These are phyloP conservation scores for Doris montereyensis DNA, from an alignment of 2,888 invertebrate species.

Conservation along the genomic window DNA sequence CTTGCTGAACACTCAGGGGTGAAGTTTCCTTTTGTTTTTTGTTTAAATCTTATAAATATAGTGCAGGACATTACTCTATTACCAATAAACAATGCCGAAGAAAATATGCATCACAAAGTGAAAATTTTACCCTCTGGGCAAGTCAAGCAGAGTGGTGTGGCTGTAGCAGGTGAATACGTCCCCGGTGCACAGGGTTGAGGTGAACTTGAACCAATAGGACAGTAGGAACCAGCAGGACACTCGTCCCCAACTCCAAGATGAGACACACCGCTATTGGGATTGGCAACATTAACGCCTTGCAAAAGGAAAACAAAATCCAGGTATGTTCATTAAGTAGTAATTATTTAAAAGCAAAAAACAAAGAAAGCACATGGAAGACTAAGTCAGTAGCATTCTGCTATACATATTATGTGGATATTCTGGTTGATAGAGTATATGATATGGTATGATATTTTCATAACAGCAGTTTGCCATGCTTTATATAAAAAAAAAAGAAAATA, in stretches of 20 bases:
- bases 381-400: too few relatives aligned
- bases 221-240: conserved; percentile 65
- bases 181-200: conserved; percentile 58
- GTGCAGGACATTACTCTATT: too few relatives aligned
- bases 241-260: conserved; percentile 63
- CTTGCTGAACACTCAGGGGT: too few relatives aligned
- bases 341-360: not conserved
- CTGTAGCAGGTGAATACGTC: conserved; percentile 56
- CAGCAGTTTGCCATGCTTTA: too few relatives aligned
- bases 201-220: conserved; percentile 59
- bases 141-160: conserved; percentile 53
- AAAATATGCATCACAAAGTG: not conserved
- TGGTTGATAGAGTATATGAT: too few relatives aligned
- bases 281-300: conserved; percentile 63
- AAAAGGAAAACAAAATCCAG: conserved; percentile 4
- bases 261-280: conserved; percentile 52
- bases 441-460: too few relatives aligned
- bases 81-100: too few relatives aligned
- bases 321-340: not conserved
- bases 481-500: too few relatives aligned
- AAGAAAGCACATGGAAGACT: not conserved
- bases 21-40: too few relatives aligned
- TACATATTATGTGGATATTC: too few relatives aligned
- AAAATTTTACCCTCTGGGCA: conserved; percentile 60
- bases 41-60: too few relatives aligned